phyloP scores from a whole-genome alignment of 2,797 vertebrate genomes.

The Mergus octosetaceus region DNA sequence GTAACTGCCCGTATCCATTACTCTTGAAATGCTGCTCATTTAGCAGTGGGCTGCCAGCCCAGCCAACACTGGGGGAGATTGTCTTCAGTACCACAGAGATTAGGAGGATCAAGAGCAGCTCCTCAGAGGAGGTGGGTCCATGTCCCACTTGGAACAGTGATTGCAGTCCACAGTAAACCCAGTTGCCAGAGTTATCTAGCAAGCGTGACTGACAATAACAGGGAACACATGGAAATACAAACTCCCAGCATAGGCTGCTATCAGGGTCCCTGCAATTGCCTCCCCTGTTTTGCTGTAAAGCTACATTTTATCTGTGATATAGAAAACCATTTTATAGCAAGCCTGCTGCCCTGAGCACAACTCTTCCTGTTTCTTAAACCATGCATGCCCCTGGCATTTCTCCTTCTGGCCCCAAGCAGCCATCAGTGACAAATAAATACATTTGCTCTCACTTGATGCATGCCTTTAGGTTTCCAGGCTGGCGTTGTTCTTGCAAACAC shows the following conservation, averaged over 20 bases:
- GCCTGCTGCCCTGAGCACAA: not conserved
- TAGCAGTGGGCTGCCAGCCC: not conserved
- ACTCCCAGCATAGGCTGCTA: not conserved
- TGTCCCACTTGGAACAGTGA: fast-evolving
- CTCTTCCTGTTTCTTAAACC: not conserved
- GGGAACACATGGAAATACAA: not conserved
- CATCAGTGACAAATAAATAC: not conserved
- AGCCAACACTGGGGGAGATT: not conserved
- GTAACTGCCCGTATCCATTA: not conserved
- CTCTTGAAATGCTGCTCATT: not conserved
- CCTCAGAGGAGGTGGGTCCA: not conserved
- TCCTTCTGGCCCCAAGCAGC: not conserved
- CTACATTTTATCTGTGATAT: not conserved
- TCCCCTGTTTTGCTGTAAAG: not conserved
- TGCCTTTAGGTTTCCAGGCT: not conserved
- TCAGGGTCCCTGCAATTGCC: not conserved
- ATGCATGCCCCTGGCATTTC: not conserved
- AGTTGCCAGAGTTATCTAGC: not conserved
- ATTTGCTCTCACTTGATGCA: fast-evolving
- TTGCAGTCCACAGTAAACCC: not conserved
- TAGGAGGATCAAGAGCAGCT: not conserved
- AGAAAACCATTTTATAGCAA: not conserved
- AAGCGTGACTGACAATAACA: not conserved
- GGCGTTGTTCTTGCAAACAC: not conserved
- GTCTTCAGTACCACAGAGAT: not conserved